These are phyloP conservation scores for Labroides dimidiatus DNA, from an alignment of 2,797 vertebrate genomes.

Conservation along the genomic window DNA sequence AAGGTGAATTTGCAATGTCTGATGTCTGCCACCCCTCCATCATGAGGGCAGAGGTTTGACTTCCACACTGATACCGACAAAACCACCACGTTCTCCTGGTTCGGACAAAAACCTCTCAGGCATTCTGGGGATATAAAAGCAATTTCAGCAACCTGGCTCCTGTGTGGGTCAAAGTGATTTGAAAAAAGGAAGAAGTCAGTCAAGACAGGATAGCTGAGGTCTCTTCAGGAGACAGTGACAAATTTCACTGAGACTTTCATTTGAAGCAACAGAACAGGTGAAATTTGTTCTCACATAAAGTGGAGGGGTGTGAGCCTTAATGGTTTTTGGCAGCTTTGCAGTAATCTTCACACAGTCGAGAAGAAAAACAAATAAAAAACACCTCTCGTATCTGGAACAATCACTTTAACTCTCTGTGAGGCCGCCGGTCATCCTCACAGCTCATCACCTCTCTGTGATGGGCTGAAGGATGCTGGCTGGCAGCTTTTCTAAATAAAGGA, in stretches of 20 bases:
- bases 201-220: conserved; percentile 43
- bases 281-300: conserved; percentile 45
- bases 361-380: conserved; percentile 27
- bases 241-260: conserved; percentile 67
- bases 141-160: conserved; percentile 61
- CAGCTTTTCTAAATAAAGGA: conserved; percentile 29
- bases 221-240: conserved; percentile 67
- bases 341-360: conserved; percentile 26
- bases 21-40: conserved; percentile 40
- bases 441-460: conserved; percentile 46
- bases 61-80: conserved; percentile 55
- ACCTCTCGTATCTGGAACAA: conserved; percentile 34
- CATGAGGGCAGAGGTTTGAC: conserved; percentile 34
- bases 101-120: conserved; percentile 70
- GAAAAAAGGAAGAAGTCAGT: conserved; percentile 58
- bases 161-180: conserved; percentile 56
- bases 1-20: conserved; percentile 39
- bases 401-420: conserved; percentile 40
- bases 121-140: conserved; percentile 76
- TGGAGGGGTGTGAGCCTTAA: conserved; percentile 22
- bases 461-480: conserved; percentile 32
- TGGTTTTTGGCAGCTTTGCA: conserved; percentile 46
- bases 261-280: conserved; percentile 53
- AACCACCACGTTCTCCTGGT: conserved; percentile 43
- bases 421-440: conserved; percentile 33